These are phyloP conservation scores for Machimus atricapillus DNA, from an alignment of 2,888 invertebrate genomes.

Conservation along the genomic window DNA sequence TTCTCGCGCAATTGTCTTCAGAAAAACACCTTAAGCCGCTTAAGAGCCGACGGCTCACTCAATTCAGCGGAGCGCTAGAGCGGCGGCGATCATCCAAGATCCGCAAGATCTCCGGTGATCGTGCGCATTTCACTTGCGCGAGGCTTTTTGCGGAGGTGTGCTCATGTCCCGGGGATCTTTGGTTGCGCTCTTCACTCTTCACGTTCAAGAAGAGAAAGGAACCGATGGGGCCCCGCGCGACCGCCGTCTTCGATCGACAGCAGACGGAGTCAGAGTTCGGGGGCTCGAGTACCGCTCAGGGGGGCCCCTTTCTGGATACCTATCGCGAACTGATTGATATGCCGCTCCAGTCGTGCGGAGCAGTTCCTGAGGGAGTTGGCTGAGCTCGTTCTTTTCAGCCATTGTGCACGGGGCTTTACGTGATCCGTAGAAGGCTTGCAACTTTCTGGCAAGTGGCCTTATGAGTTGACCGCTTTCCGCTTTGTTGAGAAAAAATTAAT, in stretches of 20 bases:
- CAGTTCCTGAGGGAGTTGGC: neutral
- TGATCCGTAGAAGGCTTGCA: neutral
- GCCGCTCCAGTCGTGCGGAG: neutral
- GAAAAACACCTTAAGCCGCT: neutral
- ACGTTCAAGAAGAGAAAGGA: neutral
- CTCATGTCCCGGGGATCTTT: neutral
- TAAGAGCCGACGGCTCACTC: neutral
- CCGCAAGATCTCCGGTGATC: neutral
- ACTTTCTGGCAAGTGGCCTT: neutral
- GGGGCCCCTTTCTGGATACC: neutral
- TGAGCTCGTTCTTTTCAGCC: neutral
- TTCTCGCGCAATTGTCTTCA: conserved; percentile 3
- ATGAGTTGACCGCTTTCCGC: neutral
- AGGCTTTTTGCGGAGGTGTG: neutral
- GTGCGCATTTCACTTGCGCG: neutral
- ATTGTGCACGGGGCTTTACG: neutral
- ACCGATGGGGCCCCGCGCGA: neutral
- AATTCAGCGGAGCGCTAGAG: neutral
- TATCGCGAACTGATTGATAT: neutral
- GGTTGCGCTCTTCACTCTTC: neutral
- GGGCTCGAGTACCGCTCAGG: neutral
- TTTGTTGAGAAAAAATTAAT: neutral
- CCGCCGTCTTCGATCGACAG: neutral
- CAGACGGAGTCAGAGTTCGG: neutral
- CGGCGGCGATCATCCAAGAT: neutral